These are phyloP conservation scores for Diachrysia chrysitis DNA, from an alignment of 2,888 invertebrate species.

Conservation along the genomic window DNA sequence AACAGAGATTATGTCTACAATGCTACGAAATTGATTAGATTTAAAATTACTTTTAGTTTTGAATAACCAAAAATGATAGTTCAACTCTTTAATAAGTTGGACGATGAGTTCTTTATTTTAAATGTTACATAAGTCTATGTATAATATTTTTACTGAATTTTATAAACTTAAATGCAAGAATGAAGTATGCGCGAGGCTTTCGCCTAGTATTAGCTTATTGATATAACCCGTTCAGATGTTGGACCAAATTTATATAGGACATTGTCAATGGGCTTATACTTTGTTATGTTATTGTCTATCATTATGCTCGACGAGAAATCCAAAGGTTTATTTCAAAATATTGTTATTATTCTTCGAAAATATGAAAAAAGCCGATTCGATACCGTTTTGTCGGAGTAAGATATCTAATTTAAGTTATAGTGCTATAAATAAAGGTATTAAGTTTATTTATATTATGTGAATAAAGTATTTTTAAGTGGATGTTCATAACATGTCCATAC, in stretches of 20 bases:
- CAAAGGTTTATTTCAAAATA: constrained; percentile 53
- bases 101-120: background rate
- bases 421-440: constrained; percentile 61
- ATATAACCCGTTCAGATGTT: constrained; percentile 60
- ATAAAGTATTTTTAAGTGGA: constrained; percentile 61
- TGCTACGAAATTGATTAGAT: constrained; percentile 15
- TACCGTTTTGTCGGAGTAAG: constrained; percentile 53
- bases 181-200: constrained; percentile 57
- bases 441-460: constrained; percentile 72
- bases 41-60: background rate
- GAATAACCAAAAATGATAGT: constrained; percentile 1
- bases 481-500: constrained; percentile 65
- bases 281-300: constrained; percentile 36
- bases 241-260: constrained; percentile 53
- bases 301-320: constrained; percentile 54
- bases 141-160: constrained; percentile 8
- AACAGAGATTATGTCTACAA: constrained; percentile 9
- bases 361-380: constrained; percentile 48
- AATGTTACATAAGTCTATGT: constrained; percentile 1
- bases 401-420: constrained; percentile 60
- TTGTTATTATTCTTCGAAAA: constrained; percentile 50
- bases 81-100: background rate
- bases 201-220: constrained; percentile 67
- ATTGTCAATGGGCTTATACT: constrained; percentile 66
- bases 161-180: constrained; percentile 21